These are phyloP conservation scores for Lepeophtheirus salmonis DNA, from an alignment of 1,140 invertebrate genomes.

Conservation along the genomic window DNA sequence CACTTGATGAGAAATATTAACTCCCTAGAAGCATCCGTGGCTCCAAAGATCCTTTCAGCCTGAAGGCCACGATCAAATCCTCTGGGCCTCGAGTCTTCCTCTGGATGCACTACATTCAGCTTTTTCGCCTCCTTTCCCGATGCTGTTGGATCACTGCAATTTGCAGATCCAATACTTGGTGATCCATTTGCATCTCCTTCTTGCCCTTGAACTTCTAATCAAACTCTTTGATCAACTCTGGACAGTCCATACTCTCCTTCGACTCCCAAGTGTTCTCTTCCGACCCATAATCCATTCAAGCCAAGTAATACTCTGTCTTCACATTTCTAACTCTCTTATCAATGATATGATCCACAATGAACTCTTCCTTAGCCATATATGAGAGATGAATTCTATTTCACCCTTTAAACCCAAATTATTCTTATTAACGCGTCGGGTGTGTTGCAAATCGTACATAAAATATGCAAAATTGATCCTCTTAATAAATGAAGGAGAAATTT, in stretches of 20 bases:
- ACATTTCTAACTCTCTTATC: slow-evolving; percentile 28
- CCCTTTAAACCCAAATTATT: too few relatives aligned
- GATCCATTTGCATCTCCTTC: neutral
- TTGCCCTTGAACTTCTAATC: slow-evolving; percentile 12
- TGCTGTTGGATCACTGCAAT: neutral
- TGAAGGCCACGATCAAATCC: slow-evolving; percentile 79
- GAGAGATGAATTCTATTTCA: too few relatives aligned
- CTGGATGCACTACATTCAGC: neutral
- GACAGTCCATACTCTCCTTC: slow-evolving; percentile 75
- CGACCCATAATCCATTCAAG: slow-evolving; percentile 28
- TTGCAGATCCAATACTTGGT: neutral
- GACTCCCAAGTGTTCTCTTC: slow-evolving; percentile 40
- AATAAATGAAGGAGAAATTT: too few relatives aligned
- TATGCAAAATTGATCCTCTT: too few relatives aligned
- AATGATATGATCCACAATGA: slow-evolving; percentile 34
- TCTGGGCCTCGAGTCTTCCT: slow-evolving; percentile 22
- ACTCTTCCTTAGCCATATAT: slow-evolving; percentile 30
- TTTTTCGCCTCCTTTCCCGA: neutral
- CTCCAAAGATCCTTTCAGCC: slow-evolving; percentile 82
- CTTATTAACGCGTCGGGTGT: too few relatives aligned
- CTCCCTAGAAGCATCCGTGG: slow-evolving; percentile 81
- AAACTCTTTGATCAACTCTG: slow-evolving; percentile 51
- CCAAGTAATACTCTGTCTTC: slow-evolving; percentile 31
- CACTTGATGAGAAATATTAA: slow-evolving; percentile 96
- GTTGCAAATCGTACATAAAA: too few relatives aligned